Evolutionary conservation across 2,797 vertebrate genomes (phyloP), one percentile per base, ranked within the genome.

Genomic region (Pachyuromys duprasi): DNA sequence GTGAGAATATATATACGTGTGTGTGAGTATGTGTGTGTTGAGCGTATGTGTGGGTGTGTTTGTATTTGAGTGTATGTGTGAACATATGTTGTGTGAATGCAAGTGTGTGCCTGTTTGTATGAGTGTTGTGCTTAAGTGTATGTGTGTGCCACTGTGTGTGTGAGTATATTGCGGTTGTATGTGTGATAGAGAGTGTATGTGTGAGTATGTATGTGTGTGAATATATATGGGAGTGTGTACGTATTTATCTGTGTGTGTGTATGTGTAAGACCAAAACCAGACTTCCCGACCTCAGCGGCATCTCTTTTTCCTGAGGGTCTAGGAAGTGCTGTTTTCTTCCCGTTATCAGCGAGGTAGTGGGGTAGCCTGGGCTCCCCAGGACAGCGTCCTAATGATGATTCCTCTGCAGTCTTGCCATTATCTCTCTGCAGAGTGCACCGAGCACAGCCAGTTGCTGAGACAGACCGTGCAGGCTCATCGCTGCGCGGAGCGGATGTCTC

Each of bases 361-460:
- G 87, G 81, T 88, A 63, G 86, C 74, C 82, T 75, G 8, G 31
- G 79, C 81, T 84, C 92, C 67, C 83, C 82, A 79, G 94, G 89
- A 96, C 84, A 42, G 7, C 2, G 78, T 94, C 60, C 67, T 24
- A 60, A 9, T 17, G 14, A 12, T 82, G 83, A 90, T 97, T 89
- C 93, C 53, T 97, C 49, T 91, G 53, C 74, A 78, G 22, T 80
- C 72, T 91, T 60, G 36, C 67, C 80, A 79, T 91, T 82, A 83
- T 96, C 96, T 97, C 94, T 94, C 97, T 93, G 39, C 89, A 80
- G 87, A 88, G 93, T 79, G 86, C 82, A 76, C 31, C 45, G 91
- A 96, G 88, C 12, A 9, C 84, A 97, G 89, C 93, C 84, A 86
- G n/a, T 88, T 97, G 96, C 96, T 80, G 90, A 96, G 92, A 86